A percentile compares a stretch with the other conserved stretches of the same genome.
Conservation (phyloP, 2,888 invertebrate species). For the Anaspis maculata region DNA sequence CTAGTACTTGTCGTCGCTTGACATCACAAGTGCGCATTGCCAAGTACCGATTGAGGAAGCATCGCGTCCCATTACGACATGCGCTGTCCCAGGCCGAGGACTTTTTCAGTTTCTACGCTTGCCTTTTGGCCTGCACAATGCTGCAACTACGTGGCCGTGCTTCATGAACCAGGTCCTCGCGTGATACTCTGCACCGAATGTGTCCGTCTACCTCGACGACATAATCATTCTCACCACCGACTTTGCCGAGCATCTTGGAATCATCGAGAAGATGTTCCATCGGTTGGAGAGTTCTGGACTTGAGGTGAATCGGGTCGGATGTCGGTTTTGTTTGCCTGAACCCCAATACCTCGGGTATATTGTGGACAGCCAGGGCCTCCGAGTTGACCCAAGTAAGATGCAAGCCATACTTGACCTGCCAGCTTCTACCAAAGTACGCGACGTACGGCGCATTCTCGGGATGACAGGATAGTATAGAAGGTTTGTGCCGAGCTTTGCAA, state of each 20-base stretch:
- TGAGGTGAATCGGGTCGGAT: conserved; percentile 21
- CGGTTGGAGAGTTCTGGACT: conserved; percentile 14
- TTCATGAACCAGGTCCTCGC: conserved; percentile 24
- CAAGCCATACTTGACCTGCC: too few species aligned
- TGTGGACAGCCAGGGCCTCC: too few species aligned
- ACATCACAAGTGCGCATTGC: too few species aligned
- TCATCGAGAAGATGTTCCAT: conserved; percentile 12
- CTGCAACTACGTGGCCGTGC: conserved; percentile 27
- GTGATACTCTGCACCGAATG: conserved; percentile 18
- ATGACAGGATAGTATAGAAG: too few species aligned
- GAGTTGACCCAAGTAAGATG: too few species aligned
- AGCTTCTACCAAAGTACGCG: too few species aligned
- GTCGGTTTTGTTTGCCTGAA: conserved; percentile 14
- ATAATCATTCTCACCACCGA: conserved; percentile 16
- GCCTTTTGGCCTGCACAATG: conserved; percentile 26
- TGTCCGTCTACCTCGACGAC: conserved; percentile 19
- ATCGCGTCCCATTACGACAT: conserved; percentile 24
- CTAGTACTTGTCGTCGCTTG: too few species aligned
- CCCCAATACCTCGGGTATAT: too few species aligned
- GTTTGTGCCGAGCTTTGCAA: too few species aligned
- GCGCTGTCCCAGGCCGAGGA: conserved; percentile 24
- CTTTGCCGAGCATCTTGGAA: conserved; percentile 17
- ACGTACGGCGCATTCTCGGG: too few species aligned
- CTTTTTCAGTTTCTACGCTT: conserved; percentile 25
- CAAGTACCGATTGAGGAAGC: too few species aligned